Evolutionary conservation across 2,113 vertebrate species (phyloP), one percentile per base, ranked within the genome.

Genomic region (Piprites chloris): DNA sequence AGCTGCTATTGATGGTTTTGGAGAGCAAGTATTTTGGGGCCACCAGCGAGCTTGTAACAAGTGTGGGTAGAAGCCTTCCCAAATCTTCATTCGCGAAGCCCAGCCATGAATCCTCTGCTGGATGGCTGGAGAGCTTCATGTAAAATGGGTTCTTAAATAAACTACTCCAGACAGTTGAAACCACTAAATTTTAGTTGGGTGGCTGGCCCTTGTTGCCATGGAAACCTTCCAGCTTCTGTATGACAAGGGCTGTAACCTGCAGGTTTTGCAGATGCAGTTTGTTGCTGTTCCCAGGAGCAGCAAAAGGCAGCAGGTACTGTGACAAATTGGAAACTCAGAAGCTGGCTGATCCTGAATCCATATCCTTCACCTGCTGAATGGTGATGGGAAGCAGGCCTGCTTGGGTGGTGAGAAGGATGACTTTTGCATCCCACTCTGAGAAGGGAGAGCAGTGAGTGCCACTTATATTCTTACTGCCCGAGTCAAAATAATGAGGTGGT

Each of bases 381-480:
- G 33, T 67, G 58, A 7, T 1, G 1, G n/a, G 39, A 30, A 53
- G 9, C 2, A 3, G 15, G 5, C 44, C 33, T 6, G 6, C 17
- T 9, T 46, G 53, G 11, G 11, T 0, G 2, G 24, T 15, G 42
- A 39, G 7, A 6, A 61, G 42, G 28, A 3, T 2, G 20, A 24
- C 24, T 41, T 21, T 18, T 9, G 6, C 32, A 33, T 73, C 53
- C 28, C 28, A 17, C 63, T 52, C 44, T 9, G 9, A 4, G 35
- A n/a, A 44, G 82, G 44, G 33, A 56, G 44, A 20, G 5, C 12
- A 20, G 6, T 0, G 2, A 7, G 32, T 22, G 47, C 23, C 0
- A 2, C 42, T 11, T 12, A 49, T 83, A 32, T 12, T 68, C 1
- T 89, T 79, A 37, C 69, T 33, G 27, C 21, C 2, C 20, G 69